Evolutionary conservation across 2,888 invertebrate species (phyloP).

Genomic region (Adelognathus sp.): DNA sequence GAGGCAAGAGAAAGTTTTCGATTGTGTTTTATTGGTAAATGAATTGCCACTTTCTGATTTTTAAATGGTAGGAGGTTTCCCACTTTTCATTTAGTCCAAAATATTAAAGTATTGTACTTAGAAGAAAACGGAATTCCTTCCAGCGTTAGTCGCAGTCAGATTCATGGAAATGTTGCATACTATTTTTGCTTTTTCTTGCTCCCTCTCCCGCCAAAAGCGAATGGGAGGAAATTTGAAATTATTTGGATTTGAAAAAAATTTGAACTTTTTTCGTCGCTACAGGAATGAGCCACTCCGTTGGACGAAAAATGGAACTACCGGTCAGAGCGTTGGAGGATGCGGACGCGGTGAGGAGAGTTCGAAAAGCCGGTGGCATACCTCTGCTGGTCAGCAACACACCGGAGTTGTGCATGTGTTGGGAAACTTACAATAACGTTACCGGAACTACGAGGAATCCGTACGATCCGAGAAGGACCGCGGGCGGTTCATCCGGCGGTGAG

Average conservation of each 20-base stretch:
- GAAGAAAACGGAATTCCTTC: too few species aligned
- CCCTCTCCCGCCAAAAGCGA: too few species aligned
- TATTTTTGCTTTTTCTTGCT: too few species aligned
- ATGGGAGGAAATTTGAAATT: neutral
- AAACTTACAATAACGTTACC: conserved; percentile 89
- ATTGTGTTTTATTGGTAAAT: too few species aligned
- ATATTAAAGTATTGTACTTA: too few species aligned
- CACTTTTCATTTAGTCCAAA: too few species aligned
- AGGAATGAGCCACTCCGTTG: conserved; percentile 88
- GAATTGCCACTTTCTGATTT: too few species aligned
- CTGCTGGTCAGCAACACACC: conserved; percentile 93
- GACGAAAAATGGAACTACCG: conserved; percentile 82
- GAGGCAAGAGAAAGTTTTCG: too few species aligned
- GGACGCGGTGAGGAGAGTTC: conserved; percentile 84
- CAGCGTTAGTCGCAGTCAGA: too few species aligned
- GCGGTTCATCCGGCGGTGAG: conserved; percentile 96
- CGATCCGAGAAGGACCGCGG: conserved; percentile 87
- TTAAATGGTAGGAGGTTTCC: too few species aligned
- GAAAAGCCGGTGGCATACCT: conserved; percentile 90
- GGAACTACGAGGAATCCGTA: conserved; percentile 94
- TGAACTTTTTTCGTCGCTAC: neutral
- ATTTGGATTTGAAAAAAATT: neutral
- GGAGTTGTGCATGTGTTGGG: conserved; percentile 94
- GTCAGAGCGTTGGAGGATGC: conserved; percentile 86
- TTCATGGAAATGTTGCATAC: too few species aligned